Conservation (phyloP, 2,113 vertebrate genomes). For the Corythornis vintsioides region DNA sequence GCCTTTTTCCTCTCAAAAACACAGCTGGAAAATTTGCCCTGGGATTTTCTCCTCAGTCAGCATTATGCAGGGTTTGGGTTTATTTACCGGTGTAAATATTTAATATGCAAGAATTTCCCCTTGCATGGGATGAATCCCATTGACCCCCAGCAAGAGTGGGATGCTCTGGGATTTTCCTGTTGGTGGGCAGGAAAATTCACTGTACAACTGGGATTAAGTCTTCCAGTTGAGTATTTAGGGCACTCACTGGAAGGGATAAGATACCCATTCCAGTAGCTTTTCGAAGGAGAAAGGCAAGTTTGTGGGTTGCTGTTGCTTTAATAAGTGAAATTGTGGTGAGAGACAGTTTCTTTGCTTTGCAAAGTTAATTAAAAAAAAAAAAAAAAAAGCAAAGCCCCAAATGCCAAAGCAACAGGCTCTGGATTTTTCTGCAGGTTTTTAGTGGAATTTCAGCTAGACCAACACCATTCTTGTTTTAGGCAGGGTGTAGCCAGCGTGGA, state of each 20-base stretch:
- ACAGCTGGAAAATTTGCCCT: not conserved
- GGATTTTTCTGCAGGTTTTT: not conserved
- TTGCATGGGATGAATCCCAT: fast-evolving
- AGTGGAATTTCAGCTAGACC: not conserved
- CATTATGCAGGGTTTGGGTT: fast-evolving
- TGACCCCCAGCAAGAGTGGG: not conserved
- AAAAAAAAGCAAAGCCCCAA: too few species aligned
- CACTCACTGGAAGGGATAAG: not conserved
- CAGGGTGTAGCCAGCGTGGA: not conserved
- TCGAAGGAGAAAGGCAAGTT: too few species aligned
- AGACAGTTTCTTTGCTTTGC: not conserved
- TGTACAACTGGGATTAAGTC: fast-evolving
- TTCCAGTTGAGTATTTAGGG: not conserved
- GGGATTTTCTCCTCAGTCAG: not conserved
- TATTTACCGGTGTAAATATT: too few species aligned
- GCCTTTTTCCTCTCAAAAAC: not conserved
- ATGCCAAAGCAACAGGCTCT: not conserved
- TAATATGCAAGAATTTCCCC: too few species aligned
- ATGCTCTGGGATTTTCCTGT: fast-evolving
- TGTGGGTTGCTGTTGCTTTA: not conserved
- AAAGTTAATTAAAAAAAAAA: not conserved
- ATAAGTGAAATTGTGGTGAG: not conserved
- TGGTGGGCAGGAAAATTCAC: not conserved
- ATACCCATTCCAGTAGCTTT: too few species aligned
- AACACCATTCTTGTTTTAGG: not conserved